Base-by-base conservation (phyloP, 2,797 vertebrate genomes). In the Mionectes olivaceus region DNA sequence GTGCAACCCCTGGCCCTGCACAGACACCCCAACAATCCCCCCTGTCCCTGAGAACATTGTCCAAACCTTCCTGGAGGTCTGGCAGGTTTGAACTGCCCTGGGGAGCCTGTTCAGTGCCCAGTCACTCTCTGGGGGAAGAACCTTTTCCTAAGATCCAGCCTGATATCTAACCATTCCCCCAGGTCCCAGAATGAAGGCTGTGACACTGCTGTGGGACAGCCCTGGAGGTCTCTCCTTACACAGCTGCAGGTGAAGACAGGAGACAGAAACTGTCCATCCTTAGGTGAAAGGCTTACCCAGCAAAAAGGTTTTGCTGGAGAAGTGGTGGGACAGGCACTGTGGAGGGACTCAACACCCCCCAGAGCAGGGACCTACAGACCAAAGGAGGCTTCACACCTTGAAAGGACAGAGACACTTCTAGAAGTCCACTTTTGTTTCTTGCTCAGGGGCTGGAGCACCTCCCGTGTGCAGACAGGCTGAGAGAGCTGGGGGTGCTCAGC, bases 31-130 rank as follows among this genome's bases (percentile, higher is more conserved):
- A 56, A 12, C 39, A 53, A 30, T 3, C 56, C 49, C 49, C 4
- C 17, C 47, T 43, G 35, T 0, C 61, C 13, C n/a, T 56, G 13
- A 3, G 19, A 76, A 41, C 0, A 0, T 3, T 69, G 2, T 19
- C 30, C 46, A 25, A 74, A 30, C 0, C 0, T 3, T 35, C 47
- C 56, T 56, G 49, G 56, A 75, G 70, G 70, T 82, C 19, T 61
- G 61, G 25, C 69, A 81, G 22, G 22, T 4, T 57, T 35, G n/a
- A 25, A 59, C 33, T 59, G 24, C 16, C 32, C 49, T 63, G 86
- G 10, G 35, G 22, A 89, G 55, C 47, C 33, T 47, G 33, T 1
- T 2, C 41, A 82, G 43, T 24, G 43, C 57, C 59, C 30, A 32
- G 18, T 1, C 32, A 49, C 23, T 17, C 35, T 76, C 11, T 63